Percentiles rank a stretch among this genome's conserved stretches.
Evolutionary conservation across 2,113 vertebrate genomes (phyloP).

Genomic region (Illadopsis cleaveri): DNA sequence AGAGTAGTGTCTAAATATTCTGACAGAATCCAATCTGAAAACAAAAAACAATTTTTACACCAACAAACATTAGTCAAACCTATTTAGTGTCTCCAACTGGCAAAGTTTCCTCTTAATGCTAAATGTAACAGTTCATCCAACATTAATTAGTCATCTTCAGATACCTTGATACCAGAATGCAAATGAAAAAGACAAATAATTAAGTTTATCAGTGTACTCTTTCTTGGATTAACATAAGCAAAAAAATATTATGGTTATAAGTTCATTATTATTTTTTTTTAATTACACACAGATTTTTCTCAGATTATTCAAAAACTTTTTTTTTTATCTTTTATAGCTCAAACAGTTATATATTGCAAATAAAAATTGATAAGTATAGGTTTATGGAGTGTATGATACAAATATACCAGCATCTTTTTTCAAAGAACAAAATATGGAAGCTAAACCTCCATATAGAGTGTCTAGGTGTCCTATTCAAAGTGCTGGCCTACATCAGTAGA

Average conservation of each 20-base stretch:
- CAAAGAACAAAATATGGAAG: neutral
- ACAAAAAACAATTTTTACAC: neutral
- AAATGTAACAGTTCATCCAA: neutral
- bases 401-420: neutral
- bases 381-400: neutral
- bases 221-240: neutral
- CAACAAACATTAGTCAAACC: neutral
- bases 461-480: neutral
- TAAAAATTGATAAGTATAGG: neutral
- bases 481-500: neutral
- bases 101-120: neutral
- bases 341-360: neutral
- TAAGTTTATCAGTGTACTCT: neutral
- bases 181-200: neutral
- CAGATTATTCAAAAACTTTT: neutral
- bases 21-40: neutral
- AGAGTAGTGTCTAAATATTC: neutral
- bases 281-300: neutral
- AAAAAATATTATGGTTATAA: neutral
- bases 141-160: neutral
- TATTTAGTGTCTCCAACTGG: neutral
- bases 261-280: neutral
- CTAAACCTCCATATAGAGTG: neutral
- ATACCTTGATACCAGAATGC: neutral
- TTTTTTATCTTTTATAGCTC: neutral